Percentiles rank a stretch among this genome's conserved stretches.
Evolutionary conservation across 2,888 invertebrate genomes (phyloP).

Genomic region (Stenichneumon culpator): DNA sequence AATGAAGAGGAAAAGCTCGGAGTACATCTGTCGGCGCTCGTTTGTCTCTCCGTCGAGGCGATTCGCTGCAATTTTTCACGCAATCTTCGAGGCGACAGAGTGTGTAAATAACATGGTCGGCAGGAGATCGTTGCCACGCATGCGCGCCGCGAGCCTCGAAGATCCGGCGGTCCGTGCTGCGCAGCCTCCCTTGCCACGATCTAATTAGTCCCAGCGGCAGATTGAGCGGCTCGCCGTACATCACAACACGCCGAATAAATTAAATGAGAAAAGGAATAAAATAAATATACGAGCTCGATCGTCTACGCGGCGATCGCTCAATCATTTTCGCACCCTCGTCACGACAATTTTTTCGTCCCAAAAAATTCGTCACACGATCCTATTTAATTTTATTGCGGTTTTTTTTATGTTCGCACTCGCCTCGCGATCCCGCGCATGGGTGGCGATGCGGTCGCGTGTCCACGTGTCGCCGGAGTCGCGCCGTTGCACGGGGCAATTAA

Average conservation of each 20-base stretch:
- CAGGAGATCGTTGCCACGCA: slow-evolving; percentile 36
- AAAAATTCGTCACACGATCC: slow-evolving; percentile 61
- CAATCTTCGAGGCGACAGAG: slow-evolving; percentile 48
- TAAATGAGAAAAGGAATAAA: slow-evolving; percentile 20
- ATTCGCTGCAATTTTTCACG: slow-evolving; percentile 67
- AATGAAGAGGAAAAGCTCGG: slow-evolving; percentile 56
- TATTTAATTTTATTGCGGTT: slow-evolving; percentile 41
- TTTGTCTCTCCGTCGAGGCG: slow-evolving; percentile 64
- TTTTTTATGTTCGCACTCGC: slow-evolving; percentile 24
- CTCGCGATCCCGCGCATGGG: slow-evolving; percentile 37
- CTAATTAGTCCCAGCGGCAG: slow-evolving; percentile 50
- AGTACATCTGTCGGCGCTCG: slow-evolving; percentile 65
- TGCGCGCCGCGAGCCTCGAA: slow-evolving; percentile 8
- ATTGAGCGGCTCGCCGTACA: slow-evolving; percentile 29
- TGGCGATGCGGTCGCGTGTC: slow-evolving; percentile 65
- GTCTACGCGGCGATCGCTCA: slow-evolving; percentile 54
- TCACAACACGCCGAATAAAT: slow-evolving; percentile 4
- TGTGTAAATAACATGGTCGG: slow-evolving; percentile 42
- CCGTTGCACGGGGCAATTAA: slow-evolving; percentile 65
- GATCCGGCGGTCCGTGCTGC: slow-evolving; percentile 3
- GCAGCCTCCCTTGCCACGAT: neutral
- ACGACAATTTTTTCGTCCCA: slow-evolving; percentile 41
- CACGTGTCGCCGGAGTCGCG: slow-evolving; percentile 56
- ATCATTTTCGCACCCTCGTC: slow-evolving; percentile 64
- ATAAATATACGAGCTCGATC: slow-evolving; percentile 29